phyloP scores from a whole-genome alignment of 2,113 vertebrate genomes.

The Antennarius striatus region DNA sequence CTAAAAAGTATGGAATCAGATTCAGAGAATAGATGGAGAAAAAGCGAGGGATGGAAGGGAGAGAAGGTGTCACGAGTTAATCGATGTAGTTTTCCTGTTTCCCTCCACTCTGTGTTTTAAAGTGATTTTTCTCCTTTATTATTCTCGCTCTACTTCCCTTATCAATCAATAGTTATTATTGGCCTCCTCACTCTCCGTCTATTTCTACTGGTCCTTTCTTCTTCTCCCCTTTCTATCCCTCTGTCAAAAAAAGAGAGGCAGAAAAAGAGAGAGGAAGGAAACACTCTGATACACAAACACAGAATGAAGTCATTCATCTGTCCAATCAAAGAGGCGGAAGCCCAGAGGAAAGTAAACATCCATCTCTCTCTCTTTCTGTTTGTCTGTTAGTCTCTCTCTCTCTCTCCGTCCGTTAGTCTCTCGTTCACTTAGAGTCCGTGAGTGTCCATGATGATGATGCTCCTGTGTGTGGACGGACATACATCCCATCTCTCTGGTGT shows the following conservation, averaged over 20 bases:
- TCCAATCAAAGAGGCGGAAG: slow-evolving; percentile 77
- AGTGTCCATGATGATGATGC: slow-evolving; percentile 72
- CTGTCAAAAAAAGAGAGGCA: slow-evolving; percentile 14
- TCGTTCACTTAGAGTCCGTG: slow-evolving; percentile 45
- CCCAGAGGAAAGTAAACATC: slow-evolving; percentile 72
- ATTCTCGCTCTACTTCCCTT: slow-evolving; percentile 72
- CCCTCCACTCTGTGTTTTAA: slow-evolving; percentile 53
- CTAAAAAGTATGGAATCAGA: background rate
- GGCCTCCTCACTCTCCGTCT: slow-evolving; percentile 39
- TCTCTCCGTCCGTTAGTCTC: slow-evolving; percentile 28
- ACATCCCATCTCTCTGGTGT: slow-evolving; percentile 69
- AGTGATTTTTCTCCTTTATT: slow-evolving; percentile 54
- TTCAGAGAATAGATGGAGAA: background rate
- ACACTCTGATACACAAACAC: slow-evolving; percentile 34
- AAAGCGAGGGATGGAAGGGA: slow-evolving; percentile 5
- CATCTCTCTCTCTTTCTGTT: slow-evolving; percentile 57
- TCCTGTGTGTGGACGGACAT: slow-evolving; percentile 41
- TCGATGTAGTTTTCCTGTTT: slow-evolving; percentile 57
- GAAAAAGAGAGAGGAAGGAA: slow-evolving; percentile 9
- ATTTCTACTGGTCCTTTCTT: background rate
- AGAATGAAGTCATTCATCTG: slow-evolving; percentile 78
- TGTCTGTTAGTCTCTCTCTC: slow-evolving; percentile 11
- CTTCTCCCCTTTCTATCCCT: background rate
- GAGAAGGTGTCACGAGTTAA: slow-evolving; percentile 53
- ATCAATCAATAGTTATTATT: slow-evolving; percentile 72